These are phyloP conservation scores for Patiria pectinifera DNA, from an alignment of 53 echinoderm and acorn worm genomes.

Conservation along the genomic window DNA sequence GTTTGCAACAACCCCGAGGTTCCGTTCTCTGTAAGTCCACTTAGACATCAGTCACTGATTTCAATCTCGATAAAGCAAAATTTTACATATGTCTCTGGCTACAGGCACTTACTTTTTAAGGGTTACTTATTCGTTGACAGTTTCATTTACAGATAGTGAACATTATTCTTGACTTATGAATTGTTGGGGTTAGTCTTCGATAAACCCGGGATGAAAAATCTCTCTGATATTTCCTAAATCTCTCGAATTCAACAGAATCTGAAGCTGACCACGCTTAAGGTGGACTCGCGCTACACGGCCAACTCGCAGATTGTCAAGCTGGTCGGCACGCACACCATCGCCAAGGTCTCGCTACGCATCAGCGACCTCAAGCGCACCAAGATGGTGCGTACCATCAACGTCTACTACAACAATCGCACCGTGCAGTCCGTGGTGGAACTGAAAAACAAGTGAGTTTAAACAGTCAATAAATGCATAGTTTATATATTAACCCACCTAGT, in stretches of 20 bases:
- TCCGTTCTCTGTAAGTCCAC: conserved; percentile 87
- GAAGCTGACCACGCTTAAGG: conserved; percentile 95
- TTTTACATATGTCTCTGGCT: too few species aligned
- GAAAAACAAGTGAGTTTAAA: conserved; percentile 92
- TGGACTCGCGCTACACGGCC: conserved; percentile 97
- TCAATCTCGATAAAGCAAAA: too few species aligned
- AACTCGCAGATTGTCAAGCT: conserved; percentile 99
- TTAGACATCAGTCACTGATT: neutral
- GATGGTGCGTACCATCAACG: conserved; percentile 98
- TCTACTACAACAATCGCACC: conserved; percentile 99
- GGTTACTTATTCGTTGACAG: too few species aligned
- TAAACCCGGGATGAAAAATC: neutral
- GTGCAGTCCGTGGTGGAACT: conserved; percentile 99
- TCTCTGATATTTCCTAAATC: neutral
- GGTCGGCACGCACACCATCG: conserved; percentile 96
- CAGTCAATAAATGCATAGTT: too few species aligned
- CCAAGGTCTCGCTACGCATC: conserved; percentile 94
- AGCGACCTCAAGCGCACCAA: conserved; percentile 99
- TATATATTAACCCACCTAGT: too few species aligned
- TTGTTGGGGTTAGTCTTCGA: too few species aligned
- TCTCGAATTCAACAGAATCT: conserved; percentile 71
- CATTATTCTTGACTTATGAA: too few species aligned
- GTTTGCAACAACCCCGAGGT: conserved; percentile 99
- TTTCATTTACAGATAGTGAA: too few species aligned
- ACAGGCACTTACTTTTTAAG: too few species aligned